Evolutionary conservation across 1,140 invertebrate species (phyloP), one percentile per base, ranked within the genome.

Genomic region (Delia radicum): DNA sequence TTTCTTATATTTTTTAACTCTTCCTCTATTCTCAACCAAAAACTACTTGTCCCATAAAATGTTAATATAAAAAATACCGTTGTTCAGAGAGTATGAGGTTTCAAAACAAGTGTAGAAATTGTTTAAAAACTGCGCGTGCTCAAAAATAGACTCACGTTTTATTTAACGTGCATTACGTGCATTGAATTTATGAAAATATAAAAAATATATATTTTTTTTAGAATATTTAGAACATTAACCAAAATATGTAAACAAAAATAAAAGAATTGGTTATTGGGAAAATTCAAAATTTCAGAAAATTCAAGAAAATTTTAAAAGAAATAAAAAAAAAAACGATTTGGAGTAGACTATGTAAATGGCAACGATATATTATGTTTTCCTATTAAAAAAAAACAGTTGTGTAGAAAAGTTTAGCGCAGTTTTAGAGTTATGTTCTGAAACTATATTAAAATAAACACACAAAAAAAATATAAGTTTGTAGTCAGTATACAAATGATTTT

Each of bases 141-240:
- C 28, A 29, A 31, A 55, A 67, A 67, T 67, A 67, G 18, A 67
- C 31, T 29, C 63, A 67, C 63, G 63, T 67, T 31, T n/a, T 15
- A 31, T 18, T 7, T 18, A 8, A 55, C 48, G 48, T 21, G 8
- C n/a, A 21, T 18, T 28, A 67, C 63, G 63, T 67, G 63, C 15
- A 8, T 13, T 29, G 63, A 67, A 67, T 67, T 67, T 8, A n/a
- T 67, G 29, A 7, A 29, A 67, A 28, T 12, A 1, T 26, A 62
- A 62, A 61, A 61, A 62, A 62, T 2, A 62, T 2, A 2, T 63
- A 3, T 63, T 63, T 7, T 31, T 67, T 67, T 31, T 67, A 29
- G 63, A 67, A 31, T 67, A 67, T 67, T 67, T 67, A 67, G 63
- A 67, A 67, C 63, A 67, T 27, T 63, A 13, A 42, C n/a, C 12